phyloP scores from a whole-genome alignment of 1,140 invertebrate genomes.

The Hestina assimilis region DNA sequence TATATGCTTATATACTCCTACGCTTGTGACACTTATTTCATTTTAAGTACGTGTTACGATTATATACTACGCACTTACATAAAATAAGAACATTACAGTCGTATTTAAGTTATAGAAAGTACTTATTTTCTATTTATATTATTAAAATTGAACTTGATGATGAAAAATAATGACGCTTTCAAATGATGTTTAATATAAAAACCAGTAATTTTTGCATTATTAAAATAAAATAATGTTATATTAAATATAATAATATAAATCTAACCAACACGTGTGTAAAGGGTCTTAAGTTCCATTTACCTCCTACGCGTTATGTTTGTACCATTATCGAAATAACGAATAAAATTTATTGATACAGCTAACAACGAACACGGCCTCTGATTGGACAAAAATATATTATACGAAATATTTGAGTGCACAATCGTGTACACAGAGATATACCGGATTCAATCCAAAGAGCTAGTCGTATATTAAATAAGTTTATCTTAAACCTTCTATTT shows the following conservation, averaged over 20 bases:
- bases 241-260: background rate
- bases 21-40: too few relatives aligned
- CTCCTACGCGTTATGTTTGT: conserved; percentile 28
- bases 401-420: conserved; percentile 33
- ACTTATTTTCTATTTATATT: too few relatives aligned
- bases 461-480: conserved; percentile 7
- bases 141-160: too few relatives aligned
- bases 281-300: conserved; percentile 22
- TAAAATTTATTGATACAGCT: conserved; percentile 42
- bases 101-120: too few relatives aligned
- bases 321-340: conserved; percentile 37
- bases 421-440: conserved; percentile 31
- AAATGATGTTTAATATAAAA: too few relatives aligned
- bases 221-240: too few relatives aligned
- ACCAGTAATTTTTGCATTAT: too few relatives aligned
- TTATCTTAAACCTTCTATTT: background rate
- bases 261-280: conserved; percentile 13
- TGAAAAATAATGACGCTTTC: too few relatives aligned
- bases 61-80: too few relatives aligned
- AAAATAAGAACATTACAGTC: too few relatives aligned
- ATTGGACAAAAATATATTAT: conserved; percentile 32
- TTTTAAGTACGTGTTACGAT: too few relatives aligned
- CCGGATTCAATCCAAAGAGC: background rate
- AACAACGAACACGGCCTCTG: conserved; percentile 28
- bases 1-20: too few relatives aligned